phyloP scores from a whole-genome alignment of 2,797 vertebrate genomes.

The Podargus strigoides region DNA sequence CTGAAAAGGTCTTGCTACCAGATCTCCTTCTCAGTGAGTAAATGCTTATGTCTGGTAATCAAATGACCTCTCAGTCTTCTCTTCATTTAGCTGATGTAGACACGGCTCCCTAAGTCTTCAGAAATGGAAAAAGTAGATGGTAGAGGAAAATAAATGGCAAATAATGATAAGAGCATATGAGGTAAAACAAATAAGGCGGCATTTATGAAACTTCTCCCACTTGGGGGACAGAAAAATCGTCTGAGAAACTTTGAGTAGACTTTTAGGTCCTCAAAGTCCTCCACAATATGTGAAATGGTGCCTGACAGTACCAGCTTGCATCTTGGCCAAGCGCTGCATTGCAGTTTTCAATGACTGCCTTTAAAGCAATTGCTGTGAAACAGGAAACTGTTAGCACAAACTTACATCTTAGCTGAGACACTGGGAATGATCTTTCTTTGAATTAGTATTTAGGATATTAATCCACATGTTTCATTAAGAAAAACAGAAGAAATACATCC shows the following conservation, averaged over 20 bases:
- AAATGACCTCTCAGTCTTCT: neutral
- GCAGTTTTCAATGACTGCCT: neutral
- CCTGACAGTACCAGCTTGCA: neutral
- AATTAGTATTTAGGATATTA: neutral
- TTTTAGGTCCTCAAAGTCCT: neutral
- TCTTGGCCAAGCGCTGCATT: neutral
- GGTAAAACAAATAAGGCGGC: neutral
- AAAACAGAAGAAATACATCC: neutral
- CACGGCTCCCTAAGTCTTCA: neutral
- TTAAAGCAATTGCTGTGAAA: neutral
- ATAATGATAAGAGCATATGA: neutral
- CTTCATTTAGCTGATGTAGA: neutral
- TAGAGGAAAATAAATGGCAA: neutral
- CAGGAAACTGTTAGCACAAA: neutral
- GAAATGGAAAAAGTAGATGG: neutral
- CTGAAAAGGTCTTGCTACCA: constrained; percentile 14
- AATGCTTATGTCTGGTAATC: constrained; percentile 23
- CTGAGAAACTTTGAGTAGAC: neutral
- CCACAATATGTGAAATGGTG: fast-evolving
- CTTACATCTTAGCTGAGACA: neutral
- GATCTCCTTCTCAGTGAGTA: neutral
- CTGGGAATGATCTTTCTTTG: neutral
- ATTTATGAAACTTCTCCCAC: neutral
- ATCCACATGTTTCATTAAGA: neutral
- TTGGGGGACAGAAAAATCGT: neutral